A percentile compares a stretch with the other conserved stretches of the same genome.
Conservation (phyloP, 2,797 vertebrate genomes). For the Varecia variegata region DNA sequence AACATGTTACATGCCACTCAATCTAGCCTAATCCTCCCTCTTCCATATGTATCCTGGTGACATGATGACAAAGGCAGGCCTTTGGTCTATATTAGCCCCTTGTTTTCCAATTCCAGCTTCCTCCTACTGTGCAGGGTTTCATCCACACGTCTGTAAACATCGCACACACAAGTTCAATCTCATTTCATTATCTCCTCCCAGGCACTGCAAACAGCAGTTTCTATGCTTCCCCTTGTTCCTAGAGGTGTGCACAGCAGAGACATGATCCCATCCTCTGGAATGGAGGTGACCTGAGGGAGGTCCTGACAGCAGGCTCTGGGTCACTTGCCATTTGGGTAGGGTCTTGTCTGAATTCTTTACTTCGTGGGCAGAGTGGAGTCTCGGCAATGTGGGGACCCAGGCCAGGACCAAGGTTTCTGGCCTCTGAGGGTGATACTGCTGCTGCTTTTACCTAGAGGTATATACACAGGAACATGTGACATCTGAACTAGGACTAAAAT, state of each 20-base stretch:
- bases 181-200: background rate
- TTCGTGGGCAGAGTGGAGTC: accelerated
- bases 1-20: background rate
- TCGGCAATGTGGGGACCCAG: background rate
- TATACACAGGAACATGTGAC: background rate
- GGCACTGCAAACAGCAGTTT: background rate
- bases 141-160: background rate
- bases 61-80: background rate
- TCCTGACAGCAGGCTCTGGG: background rate
- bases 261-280: background rate
- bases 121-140: background rate
- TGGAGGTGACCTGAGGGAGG: accelerated
- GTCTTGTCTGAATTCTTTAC: background rate
- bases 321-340: background rate
- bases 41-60: accelerated
- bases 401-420: background rate
- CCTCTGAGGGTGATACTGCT: background rate
- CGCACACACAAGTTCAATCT: no score
- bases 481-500: background rate
- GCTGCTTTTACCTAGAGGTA: background rate
- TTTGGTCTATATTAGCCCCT: background rate
- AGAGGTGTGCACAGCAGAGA: background rate
- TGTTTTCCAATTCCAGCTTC: background rate
- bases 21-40: background rate
- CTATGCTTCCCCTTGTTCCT: background rate